Base-by-base conservation (phyloP, 2,888 invertebrate genomes). In the Ormia ochracea region DNA sequence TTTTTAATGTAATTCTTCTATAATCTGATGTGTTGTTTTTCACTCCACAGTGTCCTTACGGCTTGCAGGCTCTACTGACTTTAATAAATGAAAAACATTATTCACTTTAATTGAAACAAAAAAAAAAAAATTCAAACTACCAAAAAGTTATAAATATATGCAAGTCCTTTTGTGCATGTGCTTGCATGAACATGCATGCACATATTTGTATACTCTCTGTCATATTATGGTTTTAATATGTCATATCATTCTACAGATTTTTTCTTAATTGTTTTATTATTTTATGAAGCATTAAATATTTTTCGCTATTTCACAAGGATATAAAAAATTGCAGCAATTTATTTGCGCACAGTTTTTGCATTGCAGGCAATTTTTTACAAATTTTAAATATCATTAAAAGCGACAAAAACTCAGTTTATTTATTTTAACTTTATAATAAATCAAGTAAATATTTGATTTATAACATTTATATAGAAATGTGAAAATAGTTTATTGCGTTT, bases 391-490 rank as follows among this genome's bases (percentile, higher is more conserved):
- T 69, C 58, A 58, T 69, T 33, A 68, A 10, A 23, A 43, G 19
- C 28, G 17, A 72, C n/a, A 41, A 41, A 52, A 45, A 63, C 10
- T n/a, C 26, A 33, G 14, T 23, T 61, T 41, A 41, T 61, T 61
- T 21, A 21, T 50, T 50, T 36, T 31, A 41, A 50, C 41, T 52
- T 72, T 72, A n/a, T 33, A 61, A 72, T 72, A 63, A 72, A 72
- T 72, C 61, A 72, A 54, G 52, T 5, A n/a, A n/a, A 33, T 72
- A 17, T 63, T 52, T 72, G 52, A 72, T 72, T 72, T 72, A 69
- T 43, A 33, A 28, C 63, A 33, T 61, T 59, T 70, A 59, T 36
- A 38, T 14, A 28, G n/a, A 38, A 28, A 41, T 21, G 28, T 10
- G 12, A 2, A 1, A 21, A 4, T 5, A 43, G n/a, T 19, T 23